Percentiles rank a stretch among this genome's conserved stretches.
These are phyloP conservation scores for Oryzias melastigma DNA, from an alignment of 2,113 vertebrate species.

Conservation along the genomic window DNA sequence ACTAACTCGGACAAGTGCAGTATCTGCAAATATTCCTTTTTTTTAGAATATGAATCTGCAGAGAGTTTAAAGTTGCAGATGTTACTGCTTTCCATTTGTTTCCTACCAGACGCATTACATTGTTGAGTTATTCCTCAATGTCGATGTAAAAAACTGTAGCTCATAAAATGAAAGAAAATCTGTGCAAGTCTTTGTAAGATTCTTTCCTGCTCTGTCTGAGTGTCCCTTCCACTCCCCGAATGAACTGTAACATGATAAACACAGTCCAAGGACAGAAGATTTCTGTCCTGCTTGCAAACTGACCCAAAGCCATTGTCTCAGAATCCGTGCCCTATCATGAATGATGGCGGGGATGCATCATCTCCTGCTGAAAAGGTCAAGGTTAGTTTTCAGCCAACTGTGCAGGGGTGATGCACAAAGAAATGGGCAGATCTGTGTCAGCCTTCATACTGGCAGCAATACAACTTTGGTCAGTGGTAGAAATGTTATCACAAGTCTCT, in stretches of 20 bases:
- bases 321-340: constrained; percentile 34
- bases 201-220: background rate
- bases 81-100: too few relatives aligned
- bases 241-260: constrained; percentile 20
- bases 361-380: constrained; percentile 42
- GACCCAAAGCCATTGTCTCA: constrained; percentile 15
- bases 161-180: constrained; percentile 7
- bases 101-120: too few relatives aligned
- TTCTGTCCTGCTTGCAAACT: constrained; percentile 3
- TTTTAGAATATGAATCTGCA: background rate
- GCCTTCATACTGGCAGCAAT: background rate
- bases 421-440: constrained; percentile 18
- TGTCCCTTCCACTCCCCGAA: background rate
- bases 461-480: background rate
- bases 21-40: background rate
- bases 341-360: constrained; percentile 41
- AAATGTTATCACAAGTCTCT: background rate
- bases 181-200: background rate
- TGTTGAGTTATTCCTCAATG: too few relatives aligned
- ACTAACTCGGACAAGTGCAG: constrained; percentile 13
- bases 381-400: constrained; percentile 34
- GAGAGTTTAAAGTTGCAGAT: background rate
- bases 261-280: constrained; percentile 26
- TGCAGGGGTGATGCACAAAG: constrained; percentile 15
- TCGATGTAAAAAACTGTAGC: too few relatives aligned